Base-by-base conservation (phyloP, 2,113 vertebrate species). In the Lophotis ruficrista region DNA sequence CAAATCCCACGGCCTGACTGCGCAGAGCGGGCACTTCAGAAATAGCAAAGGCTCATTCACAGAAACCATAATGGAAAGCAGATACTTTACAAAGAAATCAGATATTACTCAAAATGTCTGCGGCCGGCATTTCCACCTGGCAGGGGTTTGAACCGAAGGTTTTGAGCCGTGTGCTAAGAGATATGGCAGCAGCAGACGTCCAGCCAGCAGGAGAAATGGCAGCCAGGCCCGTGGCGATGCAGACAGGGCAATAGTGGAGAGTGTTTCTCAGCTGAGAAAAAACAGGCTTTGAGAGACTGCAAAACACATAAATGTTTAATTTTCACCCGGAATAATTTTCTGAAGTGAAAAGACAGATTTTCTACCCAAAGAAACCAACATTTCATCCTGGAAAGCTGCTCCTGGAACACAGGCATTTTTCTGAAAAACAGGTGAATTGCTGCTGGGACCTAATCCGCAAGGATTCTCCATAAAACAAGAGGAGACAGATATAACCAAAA, bases 31-130 rank as follows among this genome's bases (percentile, higher is more conserved):
- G 48, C 28, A 3, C 21, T 41, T 30, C 7, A 45, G 84, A 76
- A 65, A 58, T 4, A 31, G 30, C 0, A 1, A 27, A 48, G 57
- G 45, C 35, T 35, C 51, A 78, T 11, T 28, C 41, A 38, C 12
- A 27, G 69, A 21, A 30, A 22, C 16, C 6, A 1, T 7, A 13
- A 35, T 0, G 4, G 50, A 33, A 57, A 60, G 41, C 0, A 3
- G 31, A 23, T 62, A 35, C 57, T 31, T 31, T 22, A 30, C 38
- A n/a, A 31, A 47, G 45, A 35, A 51, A 51, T 24, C 47, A 23
- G 69, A 10, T n/a, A 4, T 28, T 30, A 8, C 14, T 60, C 53
- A 50, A 31, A 18, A 54, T 7, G 11, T 30, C 76, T 21, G 11
- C 62, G 43, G 57, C 25, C 10, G 54, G 53, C 37, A 2, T 37